Base-by-base conservation (phyloP, 1,140 invertebrate genomes). In the Drosophila sp. region DNA sequence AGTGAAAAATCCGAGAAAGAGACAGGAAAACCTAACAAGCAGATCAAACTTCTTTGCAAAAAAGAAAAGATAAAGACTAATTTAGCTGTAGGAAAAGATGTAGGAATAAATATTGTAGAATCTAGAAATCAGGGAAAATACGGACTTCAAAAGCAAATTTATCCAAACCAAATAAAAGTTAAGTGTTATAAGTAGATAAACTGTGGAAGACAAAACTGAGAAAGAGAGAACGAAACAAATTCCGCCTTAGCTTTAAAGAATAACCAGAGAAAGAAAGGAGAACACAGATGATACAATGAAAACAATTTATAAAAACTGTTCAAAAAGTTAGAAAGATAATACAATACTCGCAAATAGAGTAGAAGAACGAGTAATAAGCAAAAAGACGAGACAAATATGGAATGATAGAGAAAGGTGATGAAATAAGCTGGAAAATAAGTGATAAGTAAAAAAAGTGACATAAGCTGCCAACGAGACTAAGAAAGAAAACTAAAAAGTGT, bases 381-480 rank as follows among this genome's bases (percentile, higher is more conserved):
- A 18, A 9, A 25, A 11, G 18, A 4, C 41, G 18, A 46, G 6
- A 7, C 0, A 7, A 4, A 41, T 38, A 45, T 16, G 45, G 27
- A 18, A 29, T 11, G 8, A 45, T 6, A 14, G 16, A 36, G 9
- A 34, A 1, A 34, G 14, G 13, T 29, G 27, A 14, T 25, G 45
- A 27, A 25, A 50, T 7, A 14, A 7, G n/a, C 45, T 13, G 9
- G 27, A 50, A 32, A 25, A 48, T 27, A 50, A 32, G 25, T 8
- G n/a, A 7, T 4, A 9, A 32, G n/a, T n/a, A 32, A 2, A 50
- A 32, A 13, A 27, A 50, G 46, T 32, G 46, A 50, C 46, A 50
- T 14, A 50, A 50, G 27, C 46, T 50, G 46, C 32, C 46, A 50
- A 50, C 46, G 18, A 48, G 25, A 48, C 45, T 48, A 8, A 48